Conservation (phyloP, 2,113 vertebrate species). For the Vanacampus margaritifer region DNA sequence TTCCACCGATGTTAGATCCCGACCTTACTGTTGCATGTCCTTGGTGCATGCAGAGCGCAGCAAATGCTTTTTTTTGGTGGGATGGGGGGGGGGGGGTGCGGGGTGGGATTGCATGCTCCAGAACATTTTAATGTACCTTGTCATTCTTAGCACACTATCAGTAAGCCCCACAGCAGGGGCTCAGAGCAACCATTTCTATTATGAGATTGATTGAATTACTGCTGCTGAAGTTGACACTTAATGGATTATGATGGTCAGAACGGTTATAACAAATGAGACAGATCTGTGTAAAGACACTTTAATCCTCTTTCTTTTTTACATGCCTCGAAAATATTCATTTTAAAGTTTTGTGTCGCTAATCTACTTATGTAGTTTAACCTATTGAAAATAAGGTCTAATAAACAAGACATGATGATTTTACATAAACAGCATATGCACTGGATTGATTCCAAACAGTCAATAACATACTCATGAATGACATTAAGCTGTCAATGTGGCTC, state of each 20-base stretch:
- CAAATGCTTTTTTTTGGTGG: slow-evolving; percentile 60
- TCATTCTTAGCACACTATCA: slow-evolving; percentile 46
- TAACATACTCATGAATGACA: background rate
- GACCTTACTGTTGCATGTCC: slow-evolving; percentile 71
- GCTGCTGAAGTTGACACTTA: slow-evolving; percentile 57
- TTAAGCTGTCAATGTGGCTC: background rate
- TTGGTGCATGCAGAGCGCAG: slow-evolving; percentile 64
- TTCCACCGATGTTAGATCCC: slow-evolving; percentile 65
- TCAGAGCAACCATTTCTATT: slow-evolving; percentile 63
- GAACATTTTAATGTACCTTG: slow-evolving; percentile 63
- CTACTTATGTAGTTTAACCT: slow-evolving; percentile 10
- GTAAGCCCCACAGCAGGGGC: slow-evolving; percentile 50
- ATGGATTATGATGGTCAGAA: slow-evolving; percentile 53
- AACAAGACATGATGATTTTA: background rate
- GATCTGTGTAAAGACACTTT: slow-evolving; percentile 52
- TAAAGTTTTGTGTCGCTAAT: slow-evolving; percentile 35
- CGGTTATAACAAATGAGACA: slow-evolving; percentile 45
- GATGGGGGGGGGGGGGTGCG: background rate
- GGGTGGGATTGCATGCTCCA: slow-evolving; percentile 57
- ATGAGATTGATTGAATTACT: slow-evolving; percentile 64
- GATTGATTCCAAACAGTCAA: slow-evolving; percentile 8
- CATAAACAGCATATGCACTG: background rate
- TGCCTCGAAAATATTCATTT: slow-evolving; percentile 21
- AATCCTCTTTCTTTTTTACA: slow-evolving; percentile 44
- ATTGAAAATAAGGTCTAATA: slow-evolving; percentile 15